These are phyloP conservation scores for Nycteola revayana DNA, from an alignment of 2,888 invertebrate species.

Conservation along the genomic window DNA sequence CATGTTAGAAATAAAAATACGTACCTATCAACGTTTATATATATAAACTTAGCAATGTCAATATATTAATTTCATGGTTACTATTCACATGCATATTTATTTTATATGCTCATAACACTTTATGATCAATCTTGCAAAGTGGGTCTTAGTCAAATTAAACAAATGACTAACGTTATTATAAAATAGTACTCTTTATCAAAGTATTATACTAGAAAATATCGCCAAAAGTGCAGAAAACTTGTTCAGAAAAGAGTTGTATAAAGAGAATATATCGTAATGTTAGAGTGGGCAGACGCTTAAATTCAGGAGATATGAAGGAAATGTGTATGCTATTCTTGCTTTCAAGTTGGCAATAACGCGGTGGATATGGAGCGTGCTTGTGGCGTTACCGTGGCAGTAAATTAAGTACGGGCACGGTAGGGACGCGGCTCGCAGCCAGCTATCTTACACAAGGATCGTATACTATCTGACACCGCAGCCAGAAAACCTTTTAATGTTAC, in stretches of 20 bases:
- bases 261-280: slow-evolving; percentile 59
- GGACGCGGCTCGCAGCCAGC: slow-evolving; percentile 52
- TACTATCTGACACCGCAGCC: slow-evolving; percentile 48
- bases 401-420: slow-evolving; percentile 64
- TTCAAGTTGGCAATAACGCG: slow-evolving; percentile 79
- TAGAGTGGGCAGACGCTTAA: slow-evolving; percentile 65
- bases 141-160: too few species aligned
- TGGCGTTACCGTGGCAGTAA: slow-evolving; percentile 77
- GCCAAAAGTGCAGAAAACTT: slow-evolving; percentile 40
- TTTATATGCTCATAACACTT: too few species aligned
- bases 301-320: slow-evolving; percentile 73
- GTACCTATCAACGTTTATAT: too few species aligned
- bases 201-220: too few species aligned
- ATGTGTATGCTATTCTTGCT: slow-evolving; percentile 75
- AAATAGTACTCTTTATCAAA: too few species aligned
- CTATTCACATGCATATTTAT: too few species aligned
- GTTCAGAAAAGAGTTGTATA: slow-evolving; percentile 40
- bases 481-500: slow-evolving; percentile 46
- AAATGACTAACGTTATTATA: too few species aligned
- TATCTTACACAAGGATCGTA: slow-evolving; percentile 57
- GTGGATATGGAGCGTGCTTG: slow-evolving; percentile 75
- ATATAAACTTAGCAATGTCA: too few species aligned
- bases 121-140: too few species aligned
- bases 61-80: too few species aligned
- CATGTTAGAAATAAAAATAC: too few species aligned